These are phyloP conservation scores for Tenthredo distinguenda DNA, from an alignment of 2,888 invertebrate genomes.

Conservation along the genomic window DNA sequence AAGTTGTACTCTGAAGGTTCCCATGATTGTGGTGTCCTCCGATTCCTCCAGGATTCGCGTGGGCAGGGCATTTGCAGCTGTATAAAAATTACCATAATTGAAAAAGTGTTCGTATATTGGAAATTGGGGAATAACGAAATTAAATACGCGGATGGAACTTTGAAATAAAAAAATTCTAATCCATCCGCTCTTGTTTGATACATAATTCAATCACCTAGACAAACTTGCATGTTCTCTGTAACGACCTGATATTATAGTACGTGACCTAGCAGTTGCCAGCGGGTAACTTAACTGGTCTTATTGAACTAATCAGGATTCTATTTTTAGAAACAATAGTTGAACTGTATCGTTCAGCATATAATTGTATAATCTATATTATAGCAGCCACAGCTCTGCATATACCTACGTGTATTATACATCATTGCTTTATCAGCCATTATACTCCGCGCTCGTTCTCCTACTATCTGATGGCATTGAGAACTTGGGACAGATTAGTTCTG, in stretches of 20 bases:
- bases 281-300: slow-evolving; percentile 22
- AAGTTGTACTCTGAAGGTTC: slow-evolving; percentile 70
- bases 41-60: slow-evolving; percentile 82
- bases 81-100: neutral
- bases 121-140: neutral
- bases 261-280: slow-evolving; percentile 13
- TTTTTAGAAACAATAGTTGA: slow-evolving; percentile 36
- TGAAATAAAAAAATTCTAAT: neutral
- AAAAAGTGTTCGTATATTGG: neutral
- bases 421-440: neutral
- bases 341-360: slow-evolving; percentile 21
- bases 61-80: slow-evolving; percentile 89
- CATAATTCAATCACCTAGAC: neutral
- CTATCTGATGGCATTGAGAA: slow-evolving; percentile 41
- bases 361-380: slow-evolving; percentile 22
- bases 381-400: slow-evolving; percentile 36
- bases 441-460: slow-evolving; percentile 29
- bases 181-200: neutral
- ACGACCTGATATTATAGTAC: neutral
- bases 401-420: neutral
- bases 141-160: neutral
- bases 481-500: neutral
- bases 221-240: neutral
- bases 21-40: slow-evolving; percentile 74
- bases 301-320: slow-evolving; percentile 26